Evolutionary conservation across 2,113 vertebrate species (phyloP).

Genomic region (Microcebus griseorufus): DNA sequence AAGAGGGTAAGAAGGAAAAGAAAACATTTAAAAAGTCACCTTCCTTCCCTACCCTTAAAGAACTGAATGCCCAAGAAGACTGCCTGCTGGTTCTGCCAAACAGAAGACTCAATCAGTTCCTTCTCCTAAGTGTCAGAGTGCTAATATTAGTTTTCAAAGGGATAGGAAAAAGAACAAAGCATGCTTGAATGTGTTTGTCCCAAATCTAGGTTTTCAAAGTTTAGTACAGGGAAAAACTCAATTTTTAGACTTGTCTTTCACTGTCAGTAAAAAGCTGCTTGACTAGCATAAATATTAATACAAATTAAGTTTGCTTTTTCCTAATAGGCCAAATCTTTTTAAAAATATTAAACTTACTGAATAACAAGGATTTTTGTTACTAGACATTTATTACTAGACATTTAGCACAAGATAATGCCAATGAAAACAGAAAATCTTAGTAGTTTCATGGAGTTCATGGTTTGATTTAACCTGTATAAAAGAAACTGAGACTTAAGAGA

Average conservation of each 20-base stretch:
- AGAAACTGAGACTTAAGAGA: neutral
- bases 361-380: neutral
- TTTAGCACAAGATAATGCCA: neutral
- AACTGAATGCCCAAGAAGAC: neutral
- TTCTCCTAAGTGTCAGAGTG: neutral
- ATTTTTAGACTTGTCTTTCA: neutral
- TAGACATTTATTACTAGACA: neutral
- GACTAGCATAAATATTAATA: neutral
- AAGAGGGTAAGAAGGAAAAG: neutral
- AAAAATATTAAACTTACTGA: neutral
- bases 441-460: neutral
- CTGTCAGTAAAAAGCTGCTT: neutral
- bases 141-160: constrained; percentile 6
- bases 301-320: neutral
- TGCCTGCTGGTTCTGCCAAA: neutral
- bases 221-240: neutral
- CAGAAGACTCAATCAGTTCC: neutral
- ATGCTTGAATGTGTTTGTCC: neutral
- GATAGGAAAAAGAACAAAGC: neutral
- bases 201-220: neutral
- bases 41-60: neutral
- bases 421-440: neutral
- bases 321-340: neutral
- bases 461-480: constrained; percentile 12
- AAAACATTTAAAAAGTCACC: neutral